Conservation (phyloP, 1,140 invertebrate genomes). For the Antheraea mylitta region DNA sequence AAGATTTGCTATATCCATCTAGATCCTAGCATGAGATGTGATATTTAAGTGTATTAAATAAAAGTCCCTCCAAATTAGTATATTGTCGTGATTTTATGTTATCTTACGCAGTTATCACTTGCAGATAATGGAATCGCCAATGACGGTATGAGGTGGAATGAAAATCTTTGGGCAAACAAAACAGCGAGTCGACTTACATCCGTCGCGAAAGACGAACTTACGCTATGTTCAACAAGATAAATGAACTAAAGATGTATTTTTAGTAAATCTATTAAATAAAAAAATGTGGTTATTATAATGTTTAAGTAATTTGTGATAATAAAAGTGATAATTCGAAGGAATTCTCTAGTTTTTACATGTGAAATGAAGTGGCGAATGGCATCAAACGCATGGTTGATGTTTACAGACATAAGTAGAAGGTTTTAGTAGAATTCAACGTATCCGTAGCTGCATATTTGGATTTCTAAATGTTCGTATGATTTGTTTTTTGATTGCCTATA, state of each 20-base stretch:
- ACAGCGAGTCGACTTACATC: slow-evolving; percentile 10
- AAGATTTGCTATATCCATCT: not conserved
- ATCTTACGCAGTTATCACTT: slow-evolving; percentile 44
- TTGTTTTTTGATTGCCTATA: not conserved
- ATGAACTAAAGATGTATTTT: not conserved
- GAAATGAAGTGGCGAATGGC: not conserved
- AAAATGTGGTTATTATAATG: not conserved
- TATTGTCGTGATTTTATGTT: slow-evolving; percentile 20
- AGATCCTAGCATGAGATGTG: not conserved
- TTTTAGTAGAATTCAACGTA: not conserved
- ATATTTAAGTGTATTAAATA: not conserved
- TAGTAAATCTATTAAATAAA: not conserved
- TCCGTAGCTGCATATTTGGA: not conserved
- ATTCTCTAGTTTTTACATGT: not conserved
- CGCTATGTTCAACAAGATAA: not conserved
- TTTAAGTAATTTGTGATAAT: not conserved
- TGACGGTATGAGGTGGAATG: slow-evolving; percentile 22
- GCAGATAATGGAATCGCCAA: slow-evolving; percentile 35
- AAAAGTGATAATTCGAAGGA: not conserved
- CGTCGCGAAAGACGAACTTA: not conserved
- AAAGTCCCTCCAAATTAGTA: slow-evolving; percentile 14
- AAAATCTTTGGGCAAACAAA: slow-evolving; percentile 26
- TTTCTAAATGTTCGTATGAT: not conserved
- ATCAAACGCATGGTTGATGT: not conserved
- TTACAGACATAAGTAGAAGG: not conserved